Percentiles rank a stretch among this genome's conserved stretches.
Conservation (phyloP, 2,888 invertebrate genomes). For the Meliscaeva auricollis region DNA sequence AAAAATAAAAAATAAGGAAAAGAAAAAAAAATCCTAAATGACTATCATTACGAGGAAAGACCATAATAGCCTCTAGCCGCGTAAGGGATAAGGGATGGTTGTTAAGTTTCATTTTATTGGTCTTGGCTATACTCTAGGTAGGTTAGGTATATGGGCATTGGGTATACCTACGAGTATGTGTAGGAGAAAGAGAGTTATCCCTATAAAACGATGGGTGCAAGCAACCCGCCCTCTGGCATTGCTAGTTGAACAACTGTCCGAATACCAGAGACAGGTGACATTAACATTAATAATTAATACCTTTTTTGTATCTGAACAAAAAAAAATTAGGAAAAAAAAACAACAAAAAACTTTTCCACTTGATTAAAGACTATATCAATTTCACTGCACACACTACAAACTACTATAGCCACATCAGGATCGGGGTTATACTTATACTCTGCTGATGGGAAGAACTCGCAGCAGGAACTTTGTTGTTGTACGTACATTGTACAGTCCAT, state of each 20-base stretch:
- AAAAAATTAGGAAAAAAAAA: neutral
- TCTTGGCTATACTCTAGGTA: constrained; percentile 26
- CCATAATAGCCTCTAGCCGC: constrained; percentile 56
- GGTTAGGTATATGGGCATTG: no score
- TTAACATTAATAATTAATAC: constrained; percentile 75
- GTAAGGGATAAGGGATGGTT: constrained; percentile 43
- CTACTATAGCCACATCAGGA: constrained; percentile 32
- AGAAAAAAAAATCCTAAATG: constrained; percentile 54
- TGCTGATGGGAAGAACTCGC: constrained; percentile 10
- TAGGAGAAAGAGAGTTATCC: constrained; percentile 6
- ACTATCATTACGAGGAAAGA: constrained; percentile 65
- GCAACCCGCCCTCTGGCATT: constrained; percentile 36
- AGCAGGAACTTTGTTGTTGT: constrained; percentile 38
- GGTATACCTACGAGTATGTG: no score
- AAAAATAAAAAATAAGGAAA: constrained; percentile 29
- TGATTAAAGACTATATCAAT: constrained; percentile 75
- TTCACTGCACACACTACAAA: constrained; percentile 39
- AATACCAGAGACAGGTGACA: constrained; percentile 70
- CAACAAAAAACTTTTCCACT: constrained; percentile 67
- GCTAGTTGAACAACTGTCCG: constrained; percentile 63
- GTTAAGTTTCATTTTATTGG: constrained; percentile 60
- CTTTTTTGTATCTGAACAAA: constrained; percentile 48
- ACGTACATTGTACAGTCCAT: constrained; percentile 12
- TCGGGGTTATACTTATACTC: constrained; percentile 41
- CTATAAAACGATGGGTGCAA: constrained; percentile 20